Evolutionary conservation across 2,888 invertebrate genomes (phyloP).

Genomic region (Amiota mariae): DNA sequence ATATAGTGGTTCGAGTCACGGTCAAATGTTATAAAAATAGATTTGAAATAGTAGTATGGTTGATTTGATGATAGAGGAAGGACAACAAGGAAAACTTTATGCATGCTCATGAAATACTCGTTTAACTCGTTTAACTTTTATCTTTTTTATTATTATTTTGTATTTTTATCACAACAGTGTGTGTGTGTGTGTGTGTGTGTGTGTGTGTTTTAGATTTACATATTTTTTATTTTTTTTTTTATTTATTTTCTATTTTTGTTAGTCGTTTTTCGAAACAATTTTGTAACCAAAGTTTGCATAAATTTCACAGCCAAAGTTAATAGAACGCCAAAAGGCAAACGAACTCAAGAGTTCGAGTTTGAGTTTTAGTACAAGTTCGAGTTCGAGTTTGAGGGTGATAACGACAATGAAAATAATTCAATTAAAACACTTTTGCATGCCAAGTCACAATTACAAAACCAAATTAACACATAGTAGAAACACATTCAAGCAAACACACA

Average conservation of each 20-base stretch:
- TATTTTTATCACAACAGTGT: constrained; percentile 38
- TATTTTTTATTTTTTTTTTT: constrained; percentile 17
- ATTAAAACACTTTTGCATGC: constrained; percentile 73
- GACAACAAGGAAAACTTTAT: constrained; percentile 45
- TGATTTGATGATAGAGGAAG: no score
- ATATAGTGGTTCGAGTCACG: no score
- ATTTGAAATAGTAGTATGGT: no score
- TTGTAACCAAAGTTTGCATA: constrained; percentile 48
- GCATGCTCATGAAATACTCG: constrained; percentile 66
- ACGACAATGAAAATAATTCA: constrained; percentile 72
- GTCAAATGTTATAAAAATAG: no score
- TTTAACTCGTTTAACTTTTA: constrained; percentile 70
- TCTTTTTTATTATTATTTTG: constrained; percentile 32
- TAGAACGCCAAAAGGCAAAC: constrained; percentile 22
- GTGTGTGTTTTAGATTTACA: constrained; percentile 42
- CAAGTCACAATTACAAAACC: constrained; percentile 70
- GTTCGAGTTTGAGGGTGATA: constrained; percentile 25
- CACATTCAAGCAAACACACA: background rate
- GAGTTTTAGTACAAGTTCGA: background rate
- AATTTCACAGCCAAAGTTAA: constrained; percentile 45
- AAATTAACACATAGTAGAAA: constrained; percentile 63
- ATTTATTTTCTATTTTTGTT: background rate
- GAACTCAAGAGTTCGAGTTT: background rate
- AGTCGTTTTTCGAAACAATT: constrained; percentile 17
- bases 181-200: no score